These are phyloP conservation scores for Drosophila falleni DNA, from an alignment of 2,888 invertebrate species.

Conservation along the genomic window DNA sequence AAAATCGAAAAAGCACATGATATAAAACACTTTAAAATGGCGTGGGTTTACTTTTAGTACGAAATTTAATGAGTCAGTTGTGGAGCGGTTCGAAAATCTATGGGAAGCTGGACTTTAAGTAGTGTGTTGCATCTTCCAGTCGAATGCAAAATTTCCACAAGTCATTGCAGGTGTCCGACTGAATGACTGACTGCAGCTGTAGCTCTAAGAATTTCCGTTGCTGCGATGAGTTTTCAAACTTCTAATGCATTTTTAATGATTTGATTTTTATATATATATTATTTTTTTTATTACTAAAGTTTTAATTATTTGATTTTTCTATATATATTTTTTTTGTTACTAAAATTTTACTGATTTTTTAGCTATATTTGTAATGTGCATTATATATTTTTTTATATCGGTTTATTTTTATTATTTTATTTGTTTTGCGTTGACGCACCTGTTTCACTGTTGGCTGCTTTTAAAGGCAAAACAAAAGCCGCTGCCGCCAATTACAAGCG, in stretches of 20 bases:
- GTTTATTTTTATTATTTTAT: slow-evolving; percentile 8
- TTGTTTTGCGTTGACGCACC: slow-evolving; percentile 66
- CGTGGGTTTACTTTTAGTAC: slow-evolving; percentile 68
- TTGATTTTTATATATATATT: background rate
- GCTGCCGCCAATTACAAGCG: slow-evolving; percentile 76
- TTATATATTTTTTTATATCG: slow-evolving; percentile 1
- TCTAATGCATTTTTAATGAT: slow-evolving; percentile 75
- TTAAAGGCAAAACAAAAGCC: slow-evolving; percentile 72
- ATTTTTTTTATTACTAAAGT: slow-evolving; percentile 7
- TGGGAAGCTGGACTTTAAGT: slow-evolving; percentile 7
- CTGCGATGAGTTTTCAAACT: slow-evolving; percentile 19
- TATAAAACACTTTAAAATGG: slow-evolving; percentile 60
- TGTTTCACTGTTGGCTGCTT: slow-evolving; percentile 62
- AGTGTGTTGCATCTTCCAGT: slow-evolving; percentile 35
- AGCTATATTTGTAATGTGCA: slow-evolving; percentile 28
- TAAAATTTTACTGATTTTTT: slow-evolving; percentile 13
- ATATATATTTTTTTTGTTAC: slow-evolving; percentile 12
- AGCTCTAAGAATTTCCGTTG: slow-evolving; percentile 39
- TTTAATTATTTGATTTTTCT: slow-evolving; percentile 38
- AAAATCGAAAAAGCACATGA: slow-evolving; percentile 49
- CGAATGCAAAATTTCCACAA: slow-evolving; percentile 46
- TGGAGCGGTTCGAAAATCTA: slow-evolving; percentile 1
- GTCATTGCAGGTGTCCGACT: slow-evolving; percentile 74
- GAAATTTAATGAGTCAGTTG: slow-evolving; percentile 53
- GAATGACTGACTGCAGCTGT: slow-evolving; percentile 18